Conservation (phyloP, 2,797 vertebrate genomes). For the Bovichtus variegatus region DNA sequence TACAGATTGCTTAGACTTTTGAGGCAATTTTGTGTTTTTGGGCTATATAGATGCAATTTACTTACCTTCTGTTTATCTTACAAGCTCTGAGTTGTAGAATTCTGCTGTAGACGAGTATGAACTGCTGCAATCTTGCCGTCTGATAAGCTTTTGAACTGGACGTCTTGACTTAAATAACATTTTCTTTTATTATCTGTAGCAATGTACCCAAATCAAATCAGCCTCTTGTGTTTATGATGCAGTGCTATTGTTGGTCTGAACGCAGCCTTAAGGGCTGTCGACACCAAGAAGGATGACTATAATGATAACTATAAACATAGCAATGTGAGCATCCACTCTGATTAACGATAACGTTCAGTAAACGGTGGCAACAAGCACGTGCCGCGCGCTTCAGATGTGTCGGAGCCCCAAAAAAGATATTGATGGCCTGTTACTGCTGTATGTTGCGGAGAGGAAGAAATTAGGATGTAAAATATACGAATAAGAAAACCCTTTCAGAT, state of each 20-base stretch:
- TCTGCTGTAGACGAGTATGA: not conserved
- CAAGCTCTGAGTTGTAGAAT: not conserved
- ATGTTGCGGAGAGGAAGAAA: too few relatives aligned
- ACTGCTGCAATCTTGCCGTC: conserved; percentile 5
- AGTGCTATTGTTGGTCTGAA: not conserved
- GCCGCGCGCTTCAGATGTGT: too few relatives aligned
- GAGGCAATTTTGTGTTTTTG: not conserved
- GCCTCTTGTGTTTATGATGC: not conserved
- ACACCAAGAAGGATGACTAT: too few relatives aligned
- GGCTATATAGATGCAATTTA: not conserved
- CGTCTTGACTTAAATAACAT: not conserved
- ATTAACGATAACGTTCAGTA: too few relatives aligned
- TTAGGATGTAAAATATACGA: too few relatives aligned
- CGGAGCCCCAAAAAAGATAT: too few relatives aligned
- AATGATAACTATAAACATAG: too few relatives aligned
- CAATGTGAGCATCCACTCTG: too few relatives aligned
- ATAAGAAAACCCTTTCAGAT: too few relatives aligned
- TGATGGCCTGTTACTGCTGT: too few relatives aligned
- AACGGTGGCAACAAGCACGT: too few relatives aligned
- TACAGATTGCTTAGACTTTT: not conserved
- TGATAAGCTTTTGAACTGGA: not conserved
- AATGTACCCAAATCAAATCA: not conserved
- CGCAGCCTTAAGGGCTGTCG: not conserved
- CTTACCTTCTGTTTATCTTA: conserved; percentile 14
- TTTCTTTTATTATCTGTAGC: not conserved